Percentiles rank a stretch among this genome's conserved stretches.
phyloP scores from a whole-genome alignment of 2,113 vertebrate genomes.

The cat (Felis catus) region F.catus_Fca126_mat1.0 CM031416.1:135264501-135265000 shows the following conservation, averaged over 20 bases:
- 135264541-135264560: not conserved
- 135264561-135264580: not conserved
- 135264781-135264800: not conserved
- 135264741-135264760: not conserved
- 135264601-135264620: not conserved
- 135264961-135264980: not conserved
- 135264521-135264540: not conserved
- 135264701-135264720: not conserved
- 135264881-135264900: not conserved
- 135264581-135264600: not conserved
- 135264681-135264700: not conserved
- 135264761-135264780: not conserved
- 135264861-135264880: not conserved
- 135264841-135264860: not conserved
- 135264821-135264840: not conserved
- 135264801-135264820: not conserved
- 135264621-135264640: not conserved
- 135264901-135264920: not conserved
- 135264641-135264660: not conserved
- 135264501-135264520: not conserved
- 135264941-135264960: not conserved
- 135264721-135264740: not conserved
- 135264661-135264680: not conserved
- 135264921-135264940: not conserved
- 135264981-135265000: not conserved